These are phyloP conservation scores for Sebastes steindachneri DNA, from an alignment of 2,797 vertebrate species.

Conservation along the genomic window DNA sequence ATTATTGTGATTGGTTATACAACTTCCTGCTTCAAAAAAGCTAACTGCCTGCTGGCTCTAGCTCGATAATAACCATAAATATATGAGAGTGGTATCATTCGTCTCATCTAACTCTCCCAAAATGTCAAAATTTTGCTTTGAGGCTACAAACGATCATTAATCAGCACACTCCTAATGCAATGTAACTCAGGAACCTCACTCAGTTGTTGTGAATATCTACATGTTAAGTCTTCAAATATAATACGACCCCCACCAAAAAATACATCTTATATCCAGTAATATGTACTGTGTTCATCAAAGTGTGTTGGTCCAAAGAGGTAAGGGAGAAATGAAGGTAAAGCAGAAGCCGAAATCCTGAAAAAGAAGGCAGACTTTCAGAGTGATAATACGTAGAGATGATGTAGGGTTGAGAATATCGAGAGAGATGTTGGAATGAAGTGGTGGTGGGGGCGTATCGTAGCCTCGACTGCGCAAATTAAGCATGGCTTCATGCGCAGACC, in stretches of 20 bases:
- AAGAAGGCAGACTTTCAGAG: not conserved
- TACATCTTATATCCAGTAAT: not conserved
- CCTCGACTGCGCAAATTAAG: constrained; percentile 71
- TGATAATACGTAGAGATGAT: not conserved
- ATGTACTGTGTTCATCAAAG: not conserved
- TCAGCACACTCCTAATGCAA: not conserved
- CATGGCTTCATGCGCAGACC: constrained; percentile 67
- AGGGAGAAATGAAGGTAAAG: not conserved
- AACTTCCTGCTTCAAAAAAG: not conserved
- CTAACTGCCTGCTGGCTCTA: not conserved
- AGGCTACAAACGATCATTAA: not conserved
- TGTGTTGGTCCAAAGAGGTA: not conserved
- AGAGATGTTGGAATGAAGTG: constrained; percentile 27
- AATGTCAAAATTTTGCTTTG: not conserved
- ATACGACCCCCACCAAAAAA: not conserved
- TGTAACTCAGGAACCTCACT: not conserved
- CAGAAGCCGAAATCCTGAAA: not conserved
- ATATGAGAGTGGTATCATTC: not conserved
- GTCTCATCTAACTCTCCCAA: not conserved
- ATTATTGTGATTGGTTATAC: no score
- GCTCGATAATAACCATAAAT: not conserved
- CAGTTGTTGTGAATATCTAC: not conserved
- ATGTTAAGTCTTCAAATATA: not conserved
- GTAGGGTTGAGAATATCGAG: constrained; percentile 5
- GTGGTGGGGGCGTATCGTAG: constrained; percentile 28